These are phyloP conservation scores for Meloe dianella DNA, from an alignment of 2,888 invertebrate genomes.

Conservation along the genomic window DNA sequence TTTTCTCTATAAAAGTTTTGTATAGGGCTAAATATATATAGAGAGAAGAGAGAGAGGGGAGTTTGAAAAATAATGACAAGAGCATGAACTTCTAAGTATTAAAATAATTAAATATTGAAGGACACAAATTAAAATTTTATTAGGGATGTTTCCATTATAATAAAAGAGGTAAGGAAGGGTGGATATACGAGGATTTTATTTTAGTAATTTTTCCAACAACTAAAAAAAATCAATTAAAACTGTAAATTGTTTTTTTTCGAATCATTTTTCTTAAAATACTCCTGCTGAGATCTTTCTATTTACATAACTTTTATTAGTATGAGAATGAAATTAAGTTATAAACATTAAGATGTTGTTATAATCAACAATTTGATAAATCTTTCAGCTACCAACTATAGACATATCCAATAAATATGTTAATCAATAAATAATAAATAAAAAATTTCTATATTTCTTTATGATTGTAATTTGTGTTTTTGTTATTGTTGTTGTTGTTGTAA, in stretches of 20 bases:
- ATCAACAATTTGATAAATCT: conserved; percentile 37
- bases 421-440: conserved; percentile 12
- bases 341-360: conserved; percentile 28
- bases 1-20: conserved; percentile 42
- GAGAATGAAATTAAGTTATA: conserved; percentile 30
- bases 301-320: conserved; percentile 24
- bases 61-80: not conserved
- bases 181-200: conserved; percentile 6
- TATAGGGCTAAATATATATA: no score
- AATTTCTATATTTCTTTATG: conserved; percentile 39
- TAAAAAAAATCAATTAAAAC: conserved; percentile 5
- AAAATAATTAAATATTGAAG: conserved; percentile 60
- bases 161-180: conserved; percentile 44
- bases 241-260: conserved; percentile 13
- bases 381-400: conserved; percentile 35
- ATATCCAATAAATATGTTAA: conserved; percentile 46
- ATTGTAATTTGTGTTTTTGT: not conserved
- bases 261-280: conserved; percentile 13
- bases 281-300: conserved; percentile 35
- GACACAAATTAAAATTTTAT: conserved; percentile 52
- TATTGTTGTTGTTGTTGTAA: not conserved
- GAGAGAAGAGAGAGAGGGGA: not conserved
- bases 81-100: conserved; percentile 51
- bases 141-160: conserved; percentile 51
- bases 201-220: not conserved